Evolutionary conservation across 2,113 vertebrate genomes (phyloP), one percentile per base, ranked within the genome.

Genomic region (Microcebus tavaratra): DNA sequence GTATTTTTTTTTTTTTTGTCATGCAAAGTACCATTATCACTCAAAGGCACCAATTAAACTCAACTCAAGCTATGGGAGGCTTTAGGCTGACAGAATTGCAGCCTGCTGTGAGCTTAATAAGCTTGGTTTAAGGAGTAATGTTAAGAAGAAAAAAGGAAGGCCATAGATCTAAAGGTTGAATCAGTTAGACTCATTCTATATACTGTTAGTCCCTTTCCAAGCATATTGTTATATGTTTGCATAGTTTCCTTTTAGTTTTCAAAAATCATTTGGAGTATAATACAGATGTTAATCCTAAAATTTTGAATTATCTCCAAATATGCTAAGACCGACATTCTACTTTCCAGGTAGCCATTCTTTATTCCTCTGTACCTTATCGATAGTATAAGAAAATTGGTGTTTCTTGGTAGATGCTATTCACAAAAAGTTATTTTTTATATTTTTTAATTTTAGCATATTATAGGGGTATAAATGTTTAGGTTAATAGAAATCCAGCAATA

Each of bases 11-110:
- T 36, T 83, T 90, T 59, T 86, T 57, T 29, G 34, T n/a, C 80
- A 61, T 76, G 50, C 14, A 81, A 63, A 63, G 31, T 76, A 81
- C 67, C 42, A 31, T 55, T 90, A 45, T 39, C 53, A 75, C 68
- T 95, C 59, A 72, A 57, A 93, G 36, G 14, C 93, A 90, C 61
- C 90, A 90, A 82, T 90, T 93, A 95, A 95, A 57, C 25, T 45
- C 27, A 59, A 14, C 59, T 90, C 45, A 87, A 57, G 39, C 82
- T 53, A 50, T n/a, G 68, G 45, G 81, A 83, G 39, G 48, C 34
- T 67, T 95, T 86, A 70, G 67, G 4, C 6, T 36, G 55, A 17
- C 20, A 72, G 78, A 81, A 31, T 13, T 81, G 27, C 31, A 29
- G 11, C 70, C 78, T 76, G 21, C 25, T 50, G 31, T 65, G 45